Percentiles rank a stretch among this genome's conserved stretches.
Conservation (phyloP, 2,888 invertebrate genomes). For the Oconnorella tubifera region DNA sequence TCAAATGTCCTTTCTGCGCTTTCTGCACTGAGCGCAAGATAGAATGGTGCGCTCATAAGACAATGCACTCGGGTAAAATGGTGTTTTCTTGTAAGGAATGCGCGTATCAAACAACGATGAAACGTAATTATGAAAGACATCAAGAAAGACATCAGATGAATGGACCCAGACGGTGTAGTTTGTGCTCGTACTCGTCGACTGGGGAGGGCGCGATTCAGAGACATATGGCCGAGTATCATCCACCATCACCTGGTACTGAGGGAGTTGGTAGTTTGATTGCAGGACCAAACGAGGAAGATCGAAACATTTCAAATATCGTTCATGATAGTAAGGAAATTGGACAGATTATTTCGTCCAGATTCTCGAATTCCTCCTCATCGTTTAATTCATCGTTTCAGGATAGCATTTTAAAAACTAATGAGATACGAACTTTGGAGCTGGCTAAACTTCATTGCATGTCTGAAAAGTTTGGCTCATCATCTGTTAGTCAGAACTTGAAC, state of each 20-base stretch:
- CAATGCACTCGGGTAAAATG: slow-evolving; percentile 40
- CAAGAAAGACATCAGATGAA: slow-evolving; percentile 58
- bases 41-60: slow-evolving; percentile 73
- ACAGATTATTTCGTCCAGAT: too few species aligned
- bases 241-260: slow-evolving; percentile 23
- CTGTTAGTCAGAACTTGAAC: too few species aligned
- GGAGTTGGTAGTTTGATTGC: neutral
- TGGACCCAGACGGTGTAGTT: slow-evolving; percentile 41
- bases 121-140: slow-evolving; percentile 88
- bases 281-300: neutral
- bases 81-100: slow-evolving; percentile 80
- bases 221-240: slow-evolving; percentile 47
- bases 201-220: slow-evolving; percentile 46
- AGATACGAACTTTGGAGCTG: too few species aligned
- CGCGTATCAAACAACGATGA: slow-evolving; percentile 84
- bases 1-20: slow-evolving; percentile 58
- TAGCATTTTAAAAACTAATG: too few species aligned
- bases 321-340: neutral
- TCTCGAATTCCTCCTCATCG: too few species aligned
- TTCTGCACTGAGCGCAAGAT: slow-evolving; percentile 77
- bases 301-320: too few species aligned
- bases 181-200: slow-evolving; percentile 47
- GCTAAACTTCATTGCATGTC: too few species aligned
- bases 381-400: too few species aligned
- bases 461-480: too few species aligned